phyloP scores from a whole-genome alignment of 2,113 vertebrate species.

The Falco punctatus region DNA sequence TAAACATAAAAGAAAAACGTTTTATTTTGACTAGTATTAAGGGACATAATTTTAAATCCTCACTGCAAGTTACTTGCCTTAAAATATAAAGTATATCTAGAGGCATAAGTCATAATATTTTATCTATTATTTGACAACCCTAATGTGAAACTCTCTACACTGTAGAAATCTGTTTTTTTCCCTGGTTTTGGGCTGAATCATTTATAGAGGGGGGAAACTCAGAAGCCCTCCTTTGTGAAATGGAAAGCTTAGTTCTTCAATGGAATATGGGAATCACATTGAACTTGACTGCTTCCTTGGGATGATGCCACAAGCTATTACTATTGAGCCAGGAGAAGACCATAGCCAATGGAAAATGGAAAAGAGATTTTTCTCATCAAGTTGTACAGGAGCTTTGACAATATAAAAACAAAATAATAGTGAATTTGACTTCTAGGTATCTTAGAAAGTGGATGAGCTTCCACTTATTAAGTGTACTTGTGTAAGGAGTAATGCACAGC shows the following conservation, averaged over 20 bases:
- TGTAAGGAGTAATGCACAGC: background rate
- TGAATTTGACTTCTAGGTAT: background rate
- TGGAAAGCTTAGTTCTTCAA: background rate
- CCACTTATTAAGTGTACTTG: background rate
- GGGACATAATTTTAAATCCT: background rate
- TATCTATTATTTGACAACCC: background rate
- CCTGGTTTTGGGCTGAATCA: background rate
- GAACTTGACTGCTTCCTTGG: conserved; percentile 25
- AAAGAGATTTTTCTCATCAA: conserved; percentile 35
- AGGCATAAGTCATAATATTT: background rate
- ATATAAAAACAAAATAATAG: background rate
- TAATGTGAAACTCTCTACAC: background rate
- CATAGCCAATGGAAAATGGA: conserved; percentile 37
- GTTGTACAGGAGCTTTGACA: background rate
- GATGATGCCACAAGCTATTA: background rate
- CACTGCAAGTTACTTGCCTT: background rate
- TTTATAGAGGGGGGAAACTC: background rate
- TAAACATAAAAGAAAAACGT: background rate
- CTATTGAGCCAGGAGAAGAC: background rate
- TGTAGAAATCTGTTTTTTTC: background rate
- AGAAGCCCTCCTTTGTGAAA: background rate
- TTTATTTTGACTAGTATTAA: conserved; percentile 5
- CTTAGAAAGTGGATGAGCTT: background rate
- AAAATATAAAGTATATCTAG: background rate
- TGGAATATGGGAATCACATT: conserved; percentile 18